phyloP scores from a whole-genome alignment of 2,797 vertebrate genomes.

The Platalea minor region DNA sequence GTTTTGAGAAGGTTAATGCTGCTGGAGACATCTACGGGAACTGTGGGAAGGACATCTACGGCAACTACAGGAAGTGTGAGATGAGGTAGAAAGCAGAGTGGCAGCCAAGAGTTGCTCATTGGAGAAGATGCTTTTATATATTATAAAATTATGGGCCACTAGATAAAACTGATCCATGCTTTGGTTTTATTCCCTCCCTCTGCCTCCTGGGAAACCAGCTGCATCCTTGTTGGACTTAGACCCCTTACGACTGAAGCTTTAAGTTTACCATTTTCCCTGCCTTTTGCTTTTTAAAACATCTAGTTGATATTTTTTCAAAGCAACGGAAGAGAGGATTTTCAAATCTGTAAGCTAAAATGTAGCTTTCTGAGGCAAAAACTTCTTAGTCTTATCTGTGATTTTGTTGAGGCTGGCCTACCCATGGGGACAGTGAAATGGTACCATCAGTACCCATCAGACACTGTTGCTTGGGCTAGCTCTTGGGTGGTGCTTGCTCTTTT shows the following conservation, averaged over 20 bases:
- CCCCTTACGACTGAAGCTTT: not conserved
- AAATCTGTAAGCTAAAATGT: not conserved
- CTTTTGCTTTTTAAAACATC: not conserved
- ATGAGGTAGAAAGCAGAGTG: slow-evolving; percentile 75
- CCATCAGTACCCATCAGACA: not conserved
- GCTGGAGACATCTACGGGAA: slow-evolving; percentile 94
- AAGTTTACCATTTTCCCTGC: not conserved
- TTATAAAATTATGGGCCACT: not conserved
- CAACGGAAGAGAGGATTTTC: not conserved
- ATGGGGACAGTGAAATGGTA: not conserved
- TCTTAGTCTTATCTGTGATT: not conserved
- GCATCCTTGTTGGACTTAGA: not conserved
- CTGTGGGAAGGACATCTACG: slow-evolving; percentile 90
- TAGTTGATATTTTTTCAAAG: not conserved
- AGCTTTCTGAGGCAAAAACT: not conserved
- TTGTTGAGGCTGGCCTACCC: not conserved
- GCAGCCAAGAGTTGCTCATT: not conserved
- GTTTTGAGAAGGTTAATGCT: slow-evolving; percentile 89
- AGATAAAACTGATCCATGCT: not conserved
- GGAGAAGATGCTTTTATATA: not conserved
- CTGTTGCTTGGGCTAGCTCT: not conserved
- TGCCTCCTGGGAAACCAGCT: not conserved
- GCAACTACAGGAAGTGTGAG: slow-evolving; percentile 86
- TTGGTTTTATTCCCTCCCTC: not conserved
- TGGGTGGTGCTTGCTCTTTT: not conserved